Conservation (phyloP, 2,888 invertebrate genomes). For the Dicranocentrus wangi region DNA sequence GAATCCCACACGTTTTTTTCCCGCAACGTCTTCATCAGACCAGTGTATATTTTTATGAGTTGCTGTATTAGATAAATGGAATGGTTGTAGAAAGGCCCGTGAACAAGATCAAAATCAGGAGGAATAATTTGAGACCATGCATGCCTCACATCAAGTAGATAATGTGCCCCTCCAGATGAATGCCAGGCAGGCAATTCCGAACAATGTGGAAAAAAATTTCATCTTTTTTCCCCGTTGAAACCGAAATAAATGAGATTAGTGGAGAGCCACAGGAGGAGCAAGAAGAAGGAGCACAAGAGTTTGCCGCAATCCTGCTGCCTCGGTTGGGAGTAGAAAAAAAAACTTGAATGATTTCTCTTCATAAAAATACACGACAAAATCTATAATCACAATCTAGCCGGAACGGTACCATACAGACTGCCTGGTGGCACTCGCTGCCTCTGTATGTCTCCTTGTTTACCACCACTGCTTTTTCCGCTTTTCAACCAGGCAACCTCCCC, state of each 20-base stretch:
- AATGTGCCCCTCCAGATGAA: neutral
- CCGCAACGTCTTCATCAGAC: conserved; percentile 11
- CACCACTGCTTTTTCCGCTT: too few species aligned
- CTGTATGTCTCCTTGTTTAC: too few species aligned
- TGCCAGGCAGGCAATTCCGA: too few species aligned
- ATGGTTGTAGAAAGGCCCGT: neutral
- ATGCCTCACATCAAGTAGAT: neutral
- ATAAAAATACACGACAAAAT: conserved; percentile 19
- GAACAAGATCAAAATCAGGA: conserved; percentile 3
- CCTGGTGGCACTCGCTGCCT: neutral
- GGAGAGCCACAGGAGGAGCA: conserved; percentile 13
- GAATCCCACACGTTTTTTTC: neutral
- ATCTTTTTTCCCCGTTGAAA: neutral
- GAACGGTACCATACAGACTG: neutral
- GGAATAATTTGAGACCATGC: neutral
- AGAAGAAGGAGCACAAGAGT: conserved; percentile 1
- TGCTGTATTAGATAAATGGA: conserved; percentile 14
- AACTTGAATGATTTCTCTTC: neutral
- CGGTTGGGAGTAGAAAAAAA: neutral
- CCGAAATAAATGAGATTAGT: conserved; percentile 29
- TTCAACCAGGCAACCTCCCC: too few species aligned
- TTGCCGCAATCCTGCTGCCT: conserved; percentile 9
- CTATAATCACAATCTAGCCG: conserved; percentile 1
- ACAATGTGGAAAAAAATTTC: too few species aligned
- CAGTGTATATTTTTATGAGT: neutral